A percentile compares a stretch with the other conserved stretches of the same genome.
Evolutionary conservation across 1,140 invertebrate species (phyloP).

Genomic region (Pinna nobilis): DNA sequence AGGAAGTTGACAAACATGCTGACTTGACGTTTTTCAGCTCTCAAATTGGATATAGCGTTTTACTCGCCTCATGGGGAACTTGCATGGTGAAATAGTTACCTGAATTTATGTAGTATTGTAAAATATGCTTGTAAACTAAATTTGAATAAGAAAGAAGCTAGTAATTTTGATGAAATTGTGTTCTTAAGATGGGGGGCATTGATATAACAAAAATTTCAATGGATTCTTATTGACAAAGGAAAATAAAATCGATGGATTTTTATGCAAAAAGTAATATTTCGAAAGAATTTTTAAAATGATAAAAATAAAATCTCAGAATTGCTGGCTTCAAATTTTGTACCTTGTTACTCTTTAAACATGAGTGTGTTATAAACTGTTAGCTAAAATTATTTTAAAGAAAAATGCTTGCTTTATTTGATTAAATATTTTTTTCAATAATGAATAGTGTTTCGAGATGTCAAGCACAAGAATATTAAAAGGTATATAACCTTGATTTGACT

Average conservation of each 20-base stretch:
- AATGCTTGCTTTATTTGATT: too few species aligned
- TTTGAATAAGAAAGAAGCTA: constrained; percentile 10
- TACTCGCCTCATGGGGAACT: not conserved
- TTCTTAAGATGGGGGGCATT: not conserved
- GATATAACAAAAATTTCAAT: not conserved
- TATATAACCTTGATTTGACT: too few species aligned
- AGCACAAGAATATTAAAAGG: too few species aligned
- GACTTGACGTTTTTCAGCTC: too few species aligned
- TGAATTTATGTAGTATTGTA: constrained; percentile 4
- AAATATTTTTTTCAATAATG: too few species aligned
- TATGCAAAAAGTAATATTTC: not conserved
- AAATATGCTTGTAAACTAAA: constrained; percentile 18
- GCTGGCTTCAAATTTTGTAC: constrained; percentile 24
- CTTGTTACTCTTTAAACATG: constrained; percentile 13
- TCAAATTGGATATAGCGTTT: too few species aligned
- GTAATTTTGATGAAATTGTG: constrained; percentile 4
- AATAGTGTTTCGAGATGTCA: too few species aligned
- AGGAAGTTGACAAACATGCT: too few species aligned
- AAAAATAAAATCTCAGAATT: constrained; percentile 23
- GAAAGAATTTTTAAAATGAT: not conserved
- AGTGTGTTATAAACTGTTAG: constrained; percentile 20
- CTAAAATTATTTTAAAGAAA: not conserved
- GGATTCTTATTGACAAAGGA: not conserved
- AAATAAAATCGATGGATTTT: not conserved
- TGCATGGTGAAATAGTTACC: not conserved